Conservation (phyloP, 64 coral and sea anemone species). For the Dendronephthya gigantea region DNA sequence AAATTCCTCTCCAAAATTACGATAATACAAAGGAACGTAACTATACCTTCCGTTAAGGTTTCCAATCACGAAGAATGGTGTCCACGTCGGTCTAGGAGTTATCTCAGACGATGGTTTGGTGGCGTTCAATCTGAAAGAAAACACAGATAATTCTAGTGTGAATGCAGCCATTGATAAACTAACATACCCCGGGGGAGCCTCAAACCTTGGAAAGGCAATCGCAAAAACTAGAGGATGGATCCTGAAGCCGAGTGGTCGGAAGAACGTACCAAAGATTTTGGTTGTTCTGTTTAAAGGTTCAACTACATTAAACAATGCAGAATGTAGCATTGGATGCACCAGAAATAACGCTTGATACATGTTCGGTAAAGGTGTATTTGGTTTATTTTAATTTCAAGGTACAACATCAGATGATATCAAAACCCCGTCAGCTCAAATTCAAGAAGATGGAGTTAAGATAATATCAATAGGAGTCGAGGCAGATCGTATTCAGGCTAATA, state of each 20-base stretch:
- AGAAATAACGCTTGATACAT: no score
- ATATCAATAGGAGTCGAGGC: background rate
- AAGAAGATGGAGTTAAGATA: constrained; percentile 1
- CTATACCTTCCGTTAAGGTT: background rate
- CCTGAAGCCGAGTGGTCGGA: background rate
- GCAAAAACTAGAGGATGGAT: background rate
- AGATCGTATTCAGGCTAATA: background rate
- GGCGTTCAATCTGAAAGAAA: background rate
- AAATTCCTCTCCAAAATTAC: no score
- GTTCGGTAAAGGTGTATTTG: background rate
- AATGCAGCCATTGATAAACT: background rate
- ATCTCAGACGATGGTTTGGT: background rate
- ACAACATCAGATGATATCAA: background rate
- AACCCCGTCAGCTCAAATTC: background rate
- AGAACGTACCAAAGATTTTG: background rate
- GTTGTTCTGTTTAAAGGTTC: background rate
- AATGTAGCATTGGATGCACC: no score
- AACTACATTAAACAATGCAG: no score
- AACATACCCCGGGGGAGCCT: background rate
- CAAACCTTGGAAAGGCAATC: background rate
- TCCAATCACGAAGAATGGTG: background rate
- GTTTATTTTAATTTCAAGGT: background rate
- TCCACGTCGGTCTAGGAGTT: background rate
- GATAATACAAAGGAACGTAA: no score
- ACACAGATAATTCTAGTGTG: background rate